Evolutionary conservation across 2,797 vertebrate species (phyloP).

Genomic region (Amblyraja radiata): DNA sequence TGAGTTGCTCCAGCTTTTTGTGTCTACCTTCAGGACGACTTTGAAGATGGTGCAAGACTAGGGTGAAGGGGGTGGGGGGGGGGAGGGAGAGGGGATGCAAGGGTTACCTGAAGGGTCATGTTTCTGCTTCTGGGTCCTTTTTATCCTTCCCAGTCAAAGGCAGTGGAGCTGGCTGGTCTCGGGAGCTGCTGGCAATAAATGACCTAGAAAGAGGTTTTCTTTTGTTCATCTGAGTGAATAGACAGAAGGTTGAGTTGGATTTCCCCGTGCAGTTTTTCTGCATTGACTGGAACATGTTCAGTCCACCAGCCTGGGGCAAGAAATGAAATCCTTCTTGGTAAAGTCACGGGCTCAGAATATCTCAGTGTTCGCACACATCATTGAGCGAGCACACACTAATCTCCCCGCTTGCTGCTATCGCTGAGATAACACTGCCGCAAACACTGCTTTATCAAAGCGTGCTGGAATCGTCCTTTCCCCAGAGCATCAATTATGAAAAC

Average conservation of each 20-base stretch:
- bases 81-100: too few species aligned
- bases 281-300: neutral
- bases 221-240: neutral
- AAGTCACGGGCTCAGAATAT: neutral
- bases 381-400: neutral
- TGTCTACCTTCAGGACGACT: too few species aligned
- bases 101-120: too few species aligned
- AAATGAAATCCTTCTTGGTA: neutral
- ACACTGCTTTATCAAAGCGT: too few species aligned
- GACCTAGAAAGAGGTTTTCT: neutral
- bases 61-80: too few species aligned
- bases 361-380: neutral
- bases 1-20: too few species aligned
- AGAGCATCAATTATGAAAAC: neutral
- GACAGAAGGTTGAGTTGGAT: neutral
- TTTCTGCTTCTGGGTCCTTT: neutral
- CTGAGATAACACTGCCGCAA: neutral
- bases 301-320: neutral
- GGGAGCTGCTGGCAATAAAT: neutral
- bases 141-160: neutral
- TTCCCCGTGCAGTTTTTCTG: neutral
- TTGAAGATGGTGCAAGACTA: too few species aligned
- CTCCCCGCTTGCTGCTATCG: neutral
- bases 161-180: neutral
- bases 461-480: neutral